A percentile compares a stretch with the other conserved stretches of the same genome.
Evolutionary conservation across 2,888 invertebrate species (phyloP).

Genomic region (Galerucella pusilla): DNA sequence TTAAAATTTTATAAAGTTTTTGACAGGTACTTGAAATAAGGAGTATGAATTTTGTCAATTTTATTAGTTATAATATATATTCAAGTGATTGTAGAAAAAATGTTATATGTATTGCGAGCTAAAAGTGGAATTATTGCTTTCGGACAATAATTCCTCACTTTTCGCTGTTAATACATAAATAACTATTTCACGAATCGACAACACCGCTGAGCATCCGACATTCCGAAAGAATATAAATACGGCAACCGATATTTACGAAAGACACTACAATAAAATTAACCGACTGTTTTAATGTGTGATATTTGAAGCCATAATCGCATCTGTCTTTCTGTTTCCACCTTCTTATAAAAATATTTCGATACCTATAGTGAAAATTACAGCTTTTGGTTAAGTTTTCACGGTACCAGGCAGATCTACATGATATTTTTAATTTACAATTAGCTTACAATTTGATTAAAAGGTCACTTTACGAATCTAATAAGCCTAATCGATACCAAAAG

Average conservation of each 20-base stretch:
- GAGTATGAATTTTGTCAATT: too few species aligned
- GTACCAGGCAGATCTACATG: neutral
- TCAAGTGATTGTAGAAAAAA: too few species aligned
- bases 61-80: too few species aligned
- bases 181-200: neutral
- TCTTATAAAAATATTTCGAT: constrained; percentile 3
- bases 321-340: constrained; percentile 31
- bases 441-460: neutral
- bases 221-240: constrained; percentile 54
- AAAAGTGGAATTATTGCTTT: too few species aligned
- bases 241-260: constrained; percentile 58
- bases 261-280: constrained; percentile 57
- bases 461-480: neutral
- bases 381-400: neutral
- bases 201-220: neutral
- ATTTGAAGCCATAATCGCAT: constrained; percentile 42
- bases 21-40: too few species aligned
- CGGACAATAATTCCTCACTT: too few species aligned
- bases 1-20: too few species aligned
- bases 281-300: constrained; percentile 50
- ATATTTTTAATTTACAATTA: neutral
- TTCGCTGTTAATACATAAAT: too few species aligned
- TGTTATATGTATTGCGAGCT: too few species aligned
- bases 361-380: neutral
- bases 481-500: neutral